Evolutionary conservation across 2,113 vertebrate species (phyloP).

Genomic region (Etheostoma spectabile): DNA sequence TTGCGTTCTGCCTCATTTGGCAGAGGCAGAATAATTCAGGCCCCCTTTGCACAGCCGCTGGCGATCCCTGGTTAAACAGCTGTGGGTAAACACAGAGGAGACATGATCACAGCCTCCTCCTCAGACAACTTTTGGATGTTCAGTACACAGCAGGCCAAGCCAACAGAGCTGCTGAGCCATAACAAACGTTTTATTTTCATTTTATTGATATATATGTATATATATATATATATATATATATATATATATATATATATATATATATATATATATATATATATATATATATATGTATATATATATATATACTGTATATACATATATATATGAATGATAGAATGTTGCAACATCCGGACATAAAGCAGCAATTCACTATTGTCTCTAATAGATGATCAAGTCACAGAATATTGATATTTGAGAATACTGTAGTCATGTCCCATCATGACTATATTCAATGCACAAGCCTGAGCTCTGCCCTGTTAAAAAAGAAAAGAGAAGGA

Average conservation of each 20-base stretch:
- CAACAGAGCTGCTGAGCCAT: slow-evolving; percentile 12
- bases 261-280: not conserved
- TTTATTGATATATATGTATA: not conserved
- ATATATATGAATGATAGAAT: not conserved
- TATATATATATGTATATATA: not conserved
- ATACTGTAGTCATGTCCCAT: not conserved
- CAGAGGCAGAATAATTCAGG: slow-evolving; percentile 52
- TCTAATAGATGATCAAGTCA: not conserved
- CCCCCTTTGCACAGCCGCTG: not conserved
- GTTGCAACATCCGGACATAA: not conserved
- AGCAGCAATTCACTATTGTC: not conserved
- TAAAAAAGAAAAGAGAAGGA: too few species aligned
- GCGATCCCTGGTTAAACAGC: slow-evolving; percentile 66
- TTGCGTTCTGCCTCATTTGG: slow-evolving; percentile 76
- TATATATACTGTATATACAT: not conserved
- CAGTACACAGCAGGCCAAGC: slow-evolving; percentile 41
- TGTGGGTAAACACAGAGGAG: slow-evolving; percentile 65
- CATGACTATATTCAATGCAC: too few species aligned
- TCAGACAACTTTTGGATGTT: slow-evolving; percentile 52
- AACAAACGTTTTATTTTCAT: slow-evolving; percentile 14
- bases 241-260: not conserved
- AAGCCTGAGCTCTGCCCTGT: too few species aligned
- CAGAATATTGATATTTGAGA: not conserved
- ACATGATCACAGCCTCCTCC: slow-evolving; percentile 31
- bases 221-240: not conserved